Base-by-base conservation (phyloP, 2,113 vertebrate species). In the Peromyscus maniculatus region DNA sequence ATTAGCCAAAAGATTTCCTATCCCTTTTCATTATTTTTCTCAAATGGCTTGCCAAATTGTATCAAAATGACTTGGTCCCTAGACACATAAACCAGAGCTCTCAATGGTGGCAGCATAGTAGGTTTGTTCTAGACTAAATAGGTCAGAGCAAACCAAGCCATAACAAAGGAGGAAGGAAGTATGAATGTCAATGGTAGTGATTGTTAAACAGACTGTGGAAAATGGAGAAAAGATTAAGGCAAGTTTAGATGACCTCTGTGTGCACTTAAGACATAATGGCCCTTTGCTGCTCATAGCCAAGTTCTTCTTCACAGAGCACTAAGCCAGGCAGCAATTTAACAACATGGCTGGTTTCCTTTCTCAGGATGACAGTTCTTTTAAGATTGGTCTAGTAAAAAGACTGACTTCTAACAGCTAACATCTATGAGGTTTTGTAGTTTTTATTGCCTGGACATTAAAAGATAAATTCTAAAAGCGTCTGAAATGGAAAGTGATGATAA, bases 191-290 rank as follows among this genome's bases (percentile, higher is more conserved):
- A 8, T 49, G 84, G 64, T 91, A 82, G 84, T 82, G 88, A 95
- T 36, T 89, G 92, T 90, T 91, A 97, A 98, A 82, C 75, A 92
- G 97, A 93, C 79, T 91, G 88, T 93, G 67, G 75, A 97, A 95
- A 96, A 95, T 96, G 91, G 64, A 67, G 79, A 80, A 93, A 95
- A 97, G 84, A 96, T 93, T 72, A 97, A 96, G 87, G 52, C 93
- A 94, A 93, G 46, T 97, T 96, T 95, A 97, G 82, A 98, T 95
- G 97, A 97, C 92, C 84, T 97, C 67, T 0, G 5, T 82, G 69
- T 93, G n/a, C 75, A 89, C 79, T 97, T 93, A 86, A 95, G 46
- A 93, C 84, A 89, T 90, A 92, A 79, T 74, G 66, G 91, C 79
- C 49, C 75, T 97, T 91, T 49, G 84, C 59, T 91, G 94, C 52